Evolutionary conservation across 1,140 invertebrate genomes (phyloP), one percentile per base, ranked within the genome.

Genomic region (Caerostris extrusa): DNA sequence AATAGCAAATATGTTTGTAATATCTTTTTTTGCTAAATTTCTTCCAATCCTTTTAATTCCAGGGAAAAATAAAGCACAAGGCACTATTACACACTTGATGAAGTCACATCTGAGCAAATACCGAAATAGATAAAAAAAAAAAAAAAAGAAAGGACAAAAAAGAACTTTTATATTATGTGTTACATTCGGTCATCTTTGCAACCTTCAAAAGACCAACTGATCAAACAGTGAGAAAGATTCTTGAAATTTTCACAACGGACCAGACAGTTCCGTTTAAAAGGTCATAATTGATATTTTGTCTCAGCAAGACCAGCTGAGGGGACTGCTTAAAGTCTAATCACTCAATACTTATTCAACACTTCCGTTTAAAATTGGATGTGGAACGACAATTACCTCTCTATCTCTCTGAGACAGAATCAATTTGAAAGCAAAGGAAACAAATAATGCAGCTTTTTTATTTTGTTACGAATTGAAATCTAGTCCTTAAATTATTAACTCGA

Each of bases 211-310:
- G 19, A 6, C 17, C 85, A 87, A 64, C 85, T 87, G 85, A 61
- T 60, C 57, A 87, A 87, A 87, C 58, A 87, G 19, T 17, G 12
- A 12, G 61, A 89, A 14, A 14, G 12, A 81, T 91, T 91, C 90
- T 57, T 50, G 77, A 91, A 91, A 91, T 81, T 71, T 34, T 53
- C 90, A 57, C 55, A 91, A 56, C 71, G 19, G 14, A 12, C 90
- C 71, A 91, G 90, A 82, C 90, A 82, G 57, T 91, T 61, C 87
- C 87, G 87, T 89, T 77, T 71, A 34, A 69, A 89, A 82, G 34
- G 8, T 60, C 56, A 53, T 91, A 91, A 82, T 82, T 91, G 90
- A 91, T 71, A 77, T 82, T 91, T 50, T 91, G 69, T 91, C 90
- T 91, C 55, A 64, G 50, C 5, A 90, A 90, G 57, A 34, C 17